Evolutionary conservation across 2,888 invertebrate genomes (phyloP).

Genomic region (Euzetes globulus): DNA sequence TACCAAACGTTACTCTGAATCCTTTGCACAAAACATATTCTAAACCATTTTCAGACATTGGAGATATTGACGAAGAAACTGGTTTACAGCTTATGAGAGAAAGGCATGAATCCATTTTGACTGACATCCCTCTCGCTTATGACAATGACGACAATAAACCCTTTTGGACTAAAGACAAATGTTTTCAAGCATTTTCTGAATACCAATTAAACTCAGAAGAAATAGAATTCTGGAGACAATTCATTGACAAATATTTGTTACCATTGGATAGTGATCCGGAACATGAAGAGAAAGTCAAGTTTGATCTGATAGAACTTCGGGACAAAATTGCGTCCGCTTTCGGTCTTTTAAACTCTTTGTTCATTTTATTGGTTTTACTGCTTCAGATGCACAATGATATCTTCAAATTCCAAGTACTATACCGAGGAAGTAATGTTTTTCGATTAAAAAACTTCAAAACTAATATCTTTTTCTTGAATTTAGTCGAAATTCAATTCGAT

Average conservation of each 20-base stretch:
- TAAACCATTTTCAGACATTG: not conserved
- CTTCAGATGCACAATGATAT: constrained; percentile 91
- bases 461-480: not conserved
- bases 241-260: constrained; percentile 52
- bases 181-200: not conserved
- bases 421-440: not conserved
- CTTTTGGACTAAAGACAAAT: constrained; percentile 22
- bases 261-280: constrained; percentile 49
- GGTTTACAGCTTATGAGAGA: not conserved
- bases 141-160: not conserved
- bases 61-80: not conserved
- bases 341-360: constrained; percentile 96
- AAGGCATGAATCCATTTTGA: not conserved
- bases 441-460: not conserved
- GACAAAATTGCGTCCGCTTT: constrained; percentile 91
- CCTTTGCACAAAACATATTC: not conserved
- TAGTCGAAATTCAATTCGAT: constrained; percentile 44
- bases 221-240: constrained; percentile 50
- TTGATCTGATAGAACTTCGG: constrained; percentile 83
- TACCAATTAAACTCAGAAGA: constrained; percentile 45
- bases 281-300: constrained; percentile 54
- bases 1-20: not conserved
- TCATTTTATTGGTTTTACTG: constrained; percentile 95
- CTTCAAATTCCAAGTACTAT: constrained; percentile 43
- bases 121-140: not conserved